A percentile compares a stretch with the other conserved stretches of the same genome.
Evolutionary conservation across 2,888 invertebrate genomes (phyloP).

Genomic region (Tetragonisca angustula): DNA sequence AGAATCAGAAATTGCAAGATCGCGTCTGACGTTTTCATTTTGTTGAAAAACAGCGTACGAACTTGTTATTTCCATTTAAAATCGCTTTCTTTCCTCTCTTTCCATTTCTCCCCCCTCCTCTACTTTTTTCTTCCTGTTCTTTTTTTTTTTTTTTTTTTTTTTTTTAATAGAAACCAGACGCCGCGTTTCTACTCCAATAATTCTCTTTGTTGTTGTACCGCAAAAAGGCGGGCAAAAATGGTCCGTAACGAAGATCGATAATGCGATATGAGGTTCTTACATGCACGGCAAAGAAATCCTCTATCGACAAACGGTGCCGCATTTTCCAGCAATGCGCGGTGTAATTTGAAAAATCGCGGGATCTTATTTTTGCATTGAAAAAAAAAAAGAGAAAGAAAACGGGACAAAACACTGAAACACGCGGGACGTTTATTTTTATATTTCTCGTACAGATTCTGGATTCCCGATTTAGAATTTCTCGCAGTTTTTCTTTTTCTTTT

Average conservation of each 20-base stretch:
- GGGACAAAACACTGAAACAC: neutral
- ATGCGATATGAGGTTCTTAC: constrained; percentile 28
- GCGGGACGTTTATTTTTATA: neutral
- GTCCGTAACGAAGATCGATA: constrained; percentile 44
- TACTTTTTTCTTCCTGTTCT: neutral
- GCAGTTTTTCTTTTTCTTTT: neutral
- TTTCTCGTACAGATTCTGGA: neutral
- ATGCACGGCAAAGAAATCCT: constrained; percentile 19
- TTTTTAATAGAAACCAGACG: constrained; percentile 3
- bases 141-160: neutral
- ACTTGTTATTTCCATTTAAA: constrained; percentile 36
- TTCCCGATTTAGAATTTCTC: neutral
- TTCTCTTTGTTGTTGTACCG: constrained; percentile 41
- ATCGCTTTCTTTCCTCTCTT: constrained; percentile 6
- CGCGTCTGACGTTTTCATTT: constrained; percentile 28
- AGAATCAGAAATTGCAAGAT: constrained; percentile 15
- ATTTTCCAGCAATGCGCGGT: neutral
- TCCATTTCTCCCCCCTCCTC: neutral
- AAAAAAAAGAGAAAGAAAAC: neutral
- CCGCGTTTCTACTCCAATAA: constrained; percentile 50
- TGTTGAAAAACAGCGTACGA: constrained; percentile 4
- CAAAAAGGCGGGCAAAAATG: constrained; percentile 41
- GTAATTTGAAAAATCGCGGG: neutral
- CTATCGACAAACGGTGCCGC: neutral
- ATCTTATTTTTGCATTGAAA: neutral